These are phyloP conservation scores for Meloidogyne hapla DNA, from an alignment of 1,140 invertebrate genomes.

Conservation along the genomic window DNA sequence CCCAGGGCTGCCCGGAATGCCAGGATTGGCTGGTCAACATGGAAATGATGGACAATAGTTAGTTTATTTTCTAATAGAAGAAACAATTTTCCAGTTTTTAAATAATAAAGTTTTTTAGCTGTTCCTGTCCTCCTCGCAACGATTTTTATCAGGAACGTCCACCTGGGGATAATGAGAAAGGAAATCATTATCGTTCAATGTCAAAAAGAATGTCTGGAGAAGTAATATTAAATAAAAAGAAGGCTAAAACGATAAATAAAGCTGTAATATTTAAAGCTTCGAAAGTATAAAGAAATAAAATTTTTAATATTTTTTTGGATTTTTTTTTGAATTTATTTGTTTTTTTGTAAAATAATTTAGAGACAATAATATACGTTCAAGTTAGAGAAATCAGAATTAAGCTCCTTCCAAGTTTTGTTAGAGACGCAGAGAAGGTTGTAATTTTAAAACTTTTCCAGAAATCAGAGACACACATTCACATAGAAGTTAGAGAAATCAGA, in stretches of 20 bases:
- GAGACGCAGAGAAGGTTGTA: too few species aligned
- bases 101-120: not conserved
- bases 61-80: not conserved
- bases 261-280: not conserved
- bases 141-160: not conserved
- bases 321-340: too few species aligned
- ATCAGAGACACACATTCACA: too few species aligned
- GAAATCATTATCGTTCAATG: not conserved
- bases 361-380: too few species aligned
- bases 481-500: too few species aligned
- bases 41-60: not conserved
- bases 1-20: not conserved
- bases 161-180: not conserved
- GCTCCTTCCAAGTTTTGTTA: too few species aligned
- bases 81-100: not conserved
- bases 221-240: not conserved
- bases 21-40: not conserved
- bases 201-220: conserved; percentile 1
- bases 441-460: too few species aligned
- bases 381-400: too few species aligned
- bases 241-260: not conserved
- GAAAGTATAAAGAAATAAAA: too few species aligned
- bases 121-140: not conserved
- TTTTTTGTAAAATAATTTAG: too few species aligned
- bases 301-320: not conserved